Conservation (phyloP, 2,113 vertebrate genomes). For the Paedocypris sp. region DNA sequence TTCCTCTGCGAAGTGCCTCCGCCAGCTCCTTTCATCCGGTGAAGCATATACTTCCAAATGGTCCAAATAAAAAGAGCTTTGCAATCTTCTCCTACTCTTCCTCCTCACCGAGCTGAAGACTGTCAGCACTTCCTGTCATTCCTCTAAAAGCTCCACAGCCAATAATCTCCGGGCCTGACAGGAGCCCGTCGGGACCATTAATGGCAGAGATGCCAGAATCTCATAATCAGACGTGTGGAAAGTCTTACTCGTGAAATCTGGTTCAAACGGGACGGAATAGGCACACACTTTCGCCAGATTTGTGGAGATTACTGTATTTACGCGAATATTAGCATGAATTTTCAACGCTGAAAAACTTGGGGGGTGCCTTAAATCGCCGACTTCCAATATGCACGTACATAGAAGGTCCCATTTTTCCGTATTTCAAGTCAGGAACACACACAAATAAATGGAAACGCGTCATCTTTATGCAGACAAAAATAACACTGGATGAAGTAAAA, state of each 20-base stretch:
- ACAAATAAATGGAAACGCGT: no score
- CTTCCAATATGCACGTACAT: no score
- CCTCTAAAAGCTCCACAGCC: not conserved
- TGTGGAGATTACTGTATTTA: no score
- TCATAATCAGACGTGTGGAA: not conserved
- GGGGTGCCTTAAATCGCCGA: no score
- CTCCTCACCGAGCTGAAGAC: not conserved
- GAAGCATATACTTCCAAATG: constrained; percentile 7
- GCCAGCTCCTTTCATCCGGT: not conserved
- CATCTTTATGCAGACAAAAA: no score
- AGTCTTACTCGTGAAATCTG: not conserved
- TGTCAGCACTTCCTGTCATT: not conserved
- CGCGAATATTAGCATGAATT: no score
- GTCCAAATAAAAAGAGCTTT: not conserved
- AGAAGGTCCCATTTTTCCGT: no score
- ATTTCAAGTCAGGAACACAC: no score
- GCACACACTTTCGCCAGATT: no score
- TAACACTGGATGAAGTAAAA: no score
- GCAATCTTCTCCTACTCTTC: not conserved
- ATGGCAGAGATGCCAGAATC: not conserved
- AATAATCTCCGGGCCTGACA: constrained; percentile 11
- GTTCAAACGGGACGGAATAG: no score
- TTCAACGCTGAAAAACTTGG: no score
- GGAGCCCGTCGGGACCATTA: constrained; percentile 6
- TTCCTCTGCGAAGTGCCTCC: not conserved